Conservation (phyloP, 64 coral and sea anemone genomes). For the Stichodactyla helianthus region DNA sequence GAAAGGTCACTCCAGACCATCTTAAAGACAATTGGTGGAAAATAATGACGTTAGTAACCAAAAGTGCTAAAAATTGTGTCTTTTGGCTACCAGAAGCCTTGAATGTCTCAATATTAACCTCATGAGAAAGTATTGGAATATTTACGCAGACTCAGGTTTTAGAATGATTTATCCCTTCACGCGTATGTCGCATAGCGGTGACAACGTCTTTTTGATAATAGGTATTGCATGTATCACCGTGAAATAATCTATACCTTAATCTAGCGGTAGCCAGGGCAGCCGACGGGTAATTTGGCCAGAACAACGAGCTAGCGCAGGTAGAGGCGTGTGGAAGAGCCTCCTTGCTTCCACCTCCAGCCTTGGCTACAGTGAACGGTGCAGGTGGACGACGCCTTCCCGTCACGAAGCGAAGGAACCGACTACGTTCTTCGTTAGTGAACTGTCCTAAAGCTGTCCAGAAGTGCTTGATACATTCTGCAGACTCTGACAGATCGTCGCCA, state of each 20-base stretch:
- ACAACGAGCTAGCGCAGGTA: constrained; percentile 89
- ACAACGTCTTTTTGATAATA: no score
- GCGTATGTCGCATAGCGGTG: no score
- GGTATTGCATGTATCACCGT: no score
- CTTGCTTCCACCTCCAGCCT: constrained; percentile 61
- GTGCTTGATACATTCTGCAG: constrained; percentile 59
- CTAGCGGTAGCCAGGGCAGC: constrained; percentile 67
- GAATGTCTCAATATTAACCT: no score
- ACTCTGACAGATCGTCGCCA: constrained; percentile 78
- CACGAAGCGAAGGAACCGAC: constrained; percentile 93
- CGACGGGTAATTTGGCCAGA: constrained; percentile 71
- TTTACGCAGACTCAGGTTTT: no score
- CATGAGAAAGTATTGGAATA: no score
- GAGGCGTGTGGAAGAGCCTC: constrained; percentile 83
- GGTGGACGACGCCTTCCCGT: constrained; percentile 87
- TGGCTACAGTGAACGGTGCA: constrained; percentile 81
- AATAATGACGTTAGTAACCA: no score
- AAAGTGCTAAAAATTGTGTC: no score
- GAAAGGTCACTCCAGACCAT: no score
- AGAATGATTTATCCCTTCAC: no score
- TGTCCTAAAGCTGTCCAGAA: constrained; percentile 64
- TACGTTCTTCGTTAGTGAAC: constrained; percentile 80
- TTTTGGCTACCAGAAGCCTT: no score
- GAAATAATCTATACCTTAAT: constrained; percentile 56
- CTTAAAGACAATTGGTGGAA: no score